Percentiles rank a stretch among this genome's conserved stretches.
phyloP scores from a whole-genome alignment of 1,140 invertebrate species.

The Bombus difficillimus region DNA sequence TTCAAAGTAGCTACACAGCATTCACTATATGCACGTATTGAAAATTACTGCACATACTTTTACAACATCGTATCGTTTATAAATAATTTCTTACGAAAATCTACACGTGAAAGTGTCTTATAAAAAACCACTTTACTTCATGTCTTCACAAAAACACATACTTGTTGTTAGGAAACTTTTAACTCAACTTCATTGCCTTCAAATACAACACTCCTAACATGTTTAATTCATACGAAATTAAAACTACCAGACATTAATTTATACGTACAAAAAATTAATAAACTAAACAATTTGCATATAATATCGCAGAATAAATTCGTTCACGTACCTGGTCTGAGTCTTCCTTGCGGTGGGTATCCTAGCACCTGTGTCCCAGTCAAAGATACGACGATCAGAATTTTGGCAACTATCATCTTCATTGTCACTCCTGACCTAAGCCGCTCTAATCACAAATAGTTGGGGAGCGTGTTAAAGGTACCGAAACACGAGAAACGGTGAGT shows the following conservation, averaged over 20 bases:
- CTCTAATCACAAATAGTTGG: slow-evolving; percentile 47
- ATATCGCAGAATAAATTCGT: not conserved
- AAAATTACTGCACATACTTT: too few species aligned
- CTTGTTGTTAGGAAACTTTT: too few species aligned
- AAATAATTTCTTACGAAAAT: too few species aligned
- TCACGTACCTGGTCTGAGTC: slow-evolving; percentile 75
- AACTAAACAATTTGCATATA: not conserved
- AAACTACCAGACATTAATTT: not conserved
- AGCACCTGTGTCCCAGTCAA: slow-evolving; percentile 70
- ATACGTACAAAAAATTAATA: not conserved
- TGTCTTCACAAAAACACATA: too few species aligned
- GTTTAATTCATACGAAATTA: not conserved
- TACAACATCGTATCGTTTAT: too few species aligned
- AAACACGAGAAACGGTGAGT: slow-evolving; percentile 18
- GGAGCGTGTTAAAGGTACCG: not conserved
- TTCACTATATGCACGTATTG: too few species aligned
- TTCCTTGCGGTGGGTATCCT: slow-evolving; percentile 78
- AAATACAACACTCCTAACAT: too few species aligned
- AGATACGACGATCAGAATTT: slow-evolving; percentile 65
- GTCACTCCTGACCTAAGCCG: slow-evolving; percentile 54
- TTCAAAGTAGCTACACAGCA: not conserved
- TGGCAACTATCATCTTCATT: slow-evolving; percentile 72
- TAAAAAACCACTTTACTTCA: too few species aligned
- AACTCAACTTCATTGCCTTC: too few species aligned
- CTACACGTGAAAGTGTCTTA: too few species aligned